Percentiles rank a stretch among this genome's conserved stretches.
These are phyloP conservation scores for Plebejus argus DNA, from an alignment of 2,888 invertebrate genomes.

Conservation along the genomic window DNA sequence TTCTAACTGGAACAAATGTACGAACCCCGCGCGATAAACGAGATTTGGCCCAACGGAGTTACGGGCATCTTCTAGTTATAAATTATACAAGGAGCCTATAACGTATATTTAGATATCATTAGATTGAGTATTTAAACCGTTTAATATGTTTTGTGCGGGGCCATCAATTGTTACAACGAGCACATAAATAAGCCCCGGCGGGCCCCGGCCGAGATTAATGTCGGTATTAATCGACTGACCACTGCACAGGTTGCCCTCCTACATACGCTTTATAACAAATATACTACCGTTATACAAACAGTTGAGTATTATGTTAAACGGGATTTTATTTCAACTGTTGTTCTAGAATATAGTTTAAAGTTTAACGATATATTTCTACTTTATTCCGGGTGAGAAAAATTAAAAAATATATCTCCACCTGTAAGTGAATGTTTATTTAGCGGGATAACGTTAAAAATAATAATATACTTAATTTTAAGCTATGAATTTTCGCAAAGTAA, in stretches of 20 bases:
- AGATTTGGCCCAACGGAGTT: too few relatives aligned
- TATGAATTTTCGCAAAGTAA: too few relatives aligned
- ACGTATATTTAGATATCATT: conserved; percentile 54
- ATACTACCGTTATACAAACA: background rate
- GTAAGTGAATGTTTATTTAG: too few relatives aligned
- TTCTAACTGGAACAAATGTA: too few relatives aligned
- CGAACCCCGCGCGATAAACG: too few relatives aligned
- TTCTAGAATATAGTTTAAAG: too few relatives aligned
- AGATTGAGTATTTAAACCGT: conserved; percentile 80
- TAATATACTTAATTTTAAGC: too few relatives aligned
- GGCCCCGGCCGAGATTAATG: conserved; percentile 71
- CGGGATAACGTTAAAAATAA: too few relatives aligned
- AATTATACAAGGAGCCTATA: background rate
- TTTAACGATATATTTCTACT: too few relatives aligned
- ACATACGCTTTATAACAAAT: background rate
- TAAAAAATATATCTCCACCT: too few relatives aligned
- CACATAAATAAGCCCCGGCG: conserved; percentile 71
- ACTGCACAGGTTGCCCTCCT: conserved; percentile 46
- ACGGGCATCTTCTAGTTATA: too few relatives aligned
- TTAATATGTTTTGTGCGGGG: conserved; percentile 61
- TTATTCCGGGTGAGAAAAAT: too few relatives aligned
- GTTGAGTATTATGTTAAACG: background rate
- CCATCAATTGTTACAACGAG: conserved; percentile 76
- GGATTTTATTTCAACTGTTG: background rate
- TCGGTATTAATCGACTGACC: conserved; percentile 79